Conservation (phyloP, 37 sponge, comb jelly and placozoan species). For the Mnemiopsis leidyi region DNA sequence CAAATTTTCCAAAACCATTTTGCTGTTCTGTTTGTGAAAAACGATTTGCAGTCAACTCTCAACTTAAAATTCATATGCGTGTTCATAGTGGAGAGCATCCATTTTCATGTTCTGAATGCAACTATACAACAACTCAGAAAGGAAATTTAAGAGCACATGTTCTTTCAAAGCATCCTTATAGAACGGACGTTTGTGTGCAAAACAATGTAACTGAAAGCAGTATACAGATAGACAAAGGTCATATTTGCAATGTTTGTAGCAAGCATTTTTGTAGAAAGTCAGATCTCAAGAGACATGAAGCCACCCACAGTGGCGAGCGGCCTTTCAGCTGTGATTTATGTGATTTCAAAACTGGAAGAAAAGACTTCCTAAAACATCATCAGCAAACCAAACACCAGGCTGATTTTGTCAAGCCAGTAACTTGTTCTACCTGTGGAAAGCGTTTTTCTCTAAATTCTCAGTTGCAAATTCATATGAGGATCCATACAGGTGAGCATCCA, state of each 20-base stretch:
- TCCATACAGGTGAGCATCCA: not conserved
- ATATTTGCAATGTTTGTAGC: not conserved
- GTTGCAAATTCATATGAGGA: not conserved
- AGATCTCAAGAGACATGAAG: not conserved
- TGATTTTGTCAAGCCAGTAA: not conserved
- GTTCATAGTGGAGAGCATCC: not conserved
- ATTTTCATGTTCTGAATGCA: not conserved
- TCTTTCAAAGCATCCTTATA: not conserved
- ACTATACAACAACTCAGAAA: not conserved
- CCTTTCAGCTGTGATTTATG: not conserved
- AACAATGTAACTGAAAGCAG: not conserved
- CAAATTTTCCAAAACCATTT: not conserved
- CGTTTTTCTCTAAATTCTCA: not conserved
- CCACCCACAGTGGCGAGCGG: not conserved
- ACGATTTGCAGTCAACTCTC: not conserved
- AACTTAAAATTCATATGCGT: not conserved
- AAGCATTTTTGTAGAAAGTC: not conserved
- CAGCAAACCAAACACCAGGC: not conserved
- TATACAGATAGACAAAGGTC: not conserved
- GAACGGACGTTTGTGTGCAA: not conserved
- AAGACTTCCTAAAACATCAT: not conserved
- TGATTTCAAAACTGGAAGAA: not conserved
- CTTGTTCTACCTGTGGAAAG: not conserved
- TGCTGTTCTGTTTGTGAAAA: not conserved
- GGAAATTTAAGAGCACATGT: not conserved